Conservation (phyloP, 2,888 invertebrate genomes). For the Alsophila aescularia region DNA sequence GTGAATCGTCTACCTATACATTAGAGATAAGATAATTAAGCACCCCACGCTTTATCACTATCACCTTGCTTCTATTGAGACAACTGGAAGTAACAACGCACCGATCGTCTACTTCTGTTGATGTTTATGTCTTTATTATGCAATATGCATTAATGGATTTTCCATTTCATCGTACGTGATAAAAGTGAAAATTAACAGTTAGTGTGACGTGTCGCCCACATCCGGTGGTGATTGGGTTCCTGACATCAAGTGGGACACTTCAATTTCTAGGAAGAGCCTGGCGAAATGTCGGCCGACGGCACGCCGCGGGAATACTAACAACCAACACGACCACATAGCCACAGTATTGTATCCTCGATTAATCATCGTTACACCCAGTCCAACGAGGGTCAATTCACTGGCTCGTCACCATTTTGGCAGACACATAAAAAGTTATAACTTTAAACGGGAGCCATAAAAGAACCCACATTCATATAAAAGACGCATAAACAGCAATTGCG, state of each 20-base stretch:
- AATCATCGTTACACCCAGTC: slow-evolving; percentile 43
- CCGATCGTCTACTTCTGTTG: slow-evolving; percentile 5
- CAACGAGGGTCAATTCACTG: slow-evolving; percentile 15
- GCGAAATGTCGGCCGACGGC: slow-evolving; percentile 64
- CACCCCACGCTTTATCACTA: slow-evolving; percentile 18
- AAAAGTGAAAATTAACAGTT: slow-evolving; percentile 77
- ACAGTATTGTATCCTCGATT: slow-evolving; percentile 54
- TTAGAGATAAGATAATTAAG: slow-evolving; percentile 65
- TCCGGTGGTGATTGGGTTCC: slow-evolving; percentile 60
- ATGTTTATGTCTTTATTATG: slow-evolving; percentile 20
- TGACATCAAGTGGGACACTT: slow-evolving; percentile 67
- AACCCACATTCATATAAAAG: slow-evolving; percentile 49
- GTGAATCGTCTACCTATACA: slow-evolving; percentile 50
- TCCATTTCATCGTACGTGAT: slow-evolving; percentile 53
- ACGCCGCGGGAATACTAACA: slow-evolving; percentile 66
- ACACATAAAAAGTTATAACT: slow-evolving; percentile 39
- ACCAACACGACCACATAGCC: slow-evolving; percentile 43
- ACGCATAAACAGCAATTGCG: slow-evolving; percentile 50
- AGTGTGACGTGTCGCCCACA: slow-evolving; percentile 57
- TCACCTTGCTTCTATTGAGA: slow-evolving; percentile 44
- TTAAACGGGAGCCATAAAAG: slow-evolving; percentile 44
- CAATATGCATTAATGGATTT: slow-evolving; percentile 37
- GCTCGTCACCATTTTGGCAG: slow-evolving; percentile 33
- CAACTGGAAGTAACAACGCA: slow-evolving; percentile 34
- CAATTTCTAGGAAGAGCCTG: slow-evolving; percentile 76